Base-by-base conservation (phyloP, 1,140 invertebrate genomes). In the Nylanderia fulva region DNA sequence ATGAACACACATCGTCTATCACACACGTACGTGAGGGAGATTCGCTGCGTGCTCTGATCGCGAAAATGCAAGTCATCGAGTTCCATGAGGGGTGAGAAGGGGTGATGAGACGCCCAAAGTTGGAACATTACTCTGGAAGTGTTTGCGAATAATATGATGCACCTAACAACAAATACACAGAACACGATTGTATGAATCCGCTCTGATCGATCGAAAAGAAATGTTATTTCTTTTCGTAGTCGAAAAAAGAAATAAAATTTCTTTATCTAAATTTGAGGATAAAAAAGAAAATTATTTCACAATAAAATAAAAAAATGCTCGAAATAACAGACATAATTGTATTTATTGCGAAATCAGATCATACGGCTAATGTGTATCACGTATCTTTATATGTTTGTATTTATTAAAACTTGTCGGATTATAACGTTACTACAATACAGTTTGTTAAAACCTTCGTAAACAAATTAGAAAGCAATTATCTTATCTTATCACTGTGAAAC, bases 61-160 rank as follows among this genome's bases (percentile, higher is more conserved):
- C 56, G 66, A 58, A 79, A 42, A 52, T 90, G 90, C 90, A 91
- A 91, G 90, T 91, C 90, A 91, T 60, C 76, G 66, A 60, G 61
- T 54, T 82, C 80, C 85, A 88, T 83, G 84, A 84, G 85, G 72
- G 89, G 88, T 79, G 13, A 5, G 5, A 18, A 3, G 45, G 2
- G 4, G 15, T 85, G 90, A 91, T 88, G 89, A 90, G 85, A 88
- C 66, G 86, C 68, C 87, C 71, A 85, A 90, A 89, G 85, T 88
- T 86, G 64, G 87, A 86, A 71, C 66, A 29, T 2, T 27, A 56
- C 45, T 58, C 24, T 45, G 69, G 33, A 63, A 45, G 27, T 68
- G 68, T 56, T 33, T 54, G 79, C 69, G 87, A 82, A 91, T 89
- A 90, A 90, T 85, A 79, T 90, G 89, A 91, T 91, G 90, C 84